Base-by-base conservation (phyloP, 2,113 vertebrate species). In the Gnathonemus echidnorhynchus region DNA sequence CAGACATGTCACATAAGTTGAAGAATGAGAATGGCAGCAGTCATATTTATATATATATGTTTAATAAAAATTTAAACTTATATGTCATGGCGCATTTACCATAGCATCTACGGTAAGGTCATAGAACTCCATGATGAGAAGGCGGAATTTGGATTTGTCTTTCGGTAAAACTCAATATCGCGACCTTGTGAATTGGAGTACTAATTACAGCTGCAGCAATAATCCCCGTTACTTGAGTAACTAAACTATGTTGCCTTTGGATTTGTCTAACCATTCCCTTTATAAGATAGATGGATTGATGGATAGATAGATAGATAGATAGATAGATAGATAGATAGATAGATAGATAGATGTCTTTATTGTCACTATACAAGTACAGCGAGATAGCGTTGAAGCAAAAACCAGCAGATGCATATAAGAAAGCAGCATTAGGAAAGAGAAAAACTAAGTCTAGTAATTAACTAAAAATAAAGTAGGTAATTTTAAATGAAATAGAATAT, bases 51-150 rank as follows among this genome's bases (percentile, higher is more conserved):
- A 31, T 70, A 6, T 24, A 62, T 45, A 17, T 24, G n/a, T 48
- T 17, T 45, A 24, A 1, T 10, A 42, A 83, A 84, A 84, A 83
- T 6, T 4, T 0, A 6, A 1, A 24, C 1, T 9, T 19, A 39
- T 88, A 31, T 56, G 77, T 6, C 0, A 2, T 39, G 83, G 46
- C 58, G 5, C n/a, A 31, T 66, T 50, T 87, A 90, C 19, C 9
- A 66, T 53, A 24, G 24, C 35, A 31, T 6, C 46, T 92, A 90
- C 92, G 91, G 80, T 91, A 87, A 46, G 39, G 11, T 77, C 58
- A 8, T 31, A 86, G 52, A 42, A 89, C 80, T 88, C 62, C 27
- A 90, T 88, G 87, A 91, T 92, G 92, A 92, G 92, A 92, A 91
- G 58, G 92, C 92, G 91, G 88, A 92, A 90, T 87, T 89, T 88